Base-by-base conservation (phyloP, 2,888 invertebrate species). In the Falcaria lacertinaria region DNA sequence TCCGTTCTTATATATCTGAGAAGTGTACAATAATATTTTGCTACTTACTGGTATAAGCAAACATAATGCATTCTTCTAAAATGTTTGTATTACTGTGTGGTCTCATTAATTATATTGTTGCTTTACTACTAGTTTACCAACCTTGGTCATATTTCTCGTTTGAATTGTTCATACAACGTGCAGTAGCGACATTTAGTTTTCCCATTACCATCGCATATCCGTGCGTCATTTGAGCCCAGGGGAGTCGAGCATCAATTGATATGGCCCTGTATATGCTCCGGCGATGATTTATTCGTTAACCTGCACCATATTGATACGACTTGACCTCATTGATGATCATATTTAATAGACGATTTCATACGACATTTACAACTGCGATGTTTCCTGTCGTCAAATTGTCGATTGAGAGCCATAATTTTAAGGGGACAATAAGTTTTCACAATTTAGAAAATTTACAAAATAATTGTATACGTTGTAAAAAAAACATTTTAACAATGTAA, bases 261-360 rank as follows among this genome's bases (percentile, higher is more conserved):
- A 80, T 74, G 86, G 70, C 89, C 88, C 65, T 81, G 82, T 65
- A 64, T 56, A 48, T 66, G 73, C 67, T 69, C 78, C 72, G 55
- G 69, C 63, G 74, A 71, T 77, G 80, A 83, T 87, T 84, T 87
- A 82, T 72, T 85, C 76, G 80, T 87, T 86, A 84, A 86, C 86
- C 86, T 82, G 74, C 61, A 57, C 56, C 59, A 57, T 73, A 78
- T 78, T 72, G 78, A 80, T 80, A 66, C 69, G 63, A 75, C 62
- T 80, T 82, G 83, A 82, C 82, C 83, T 76, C 64, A 78, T 79
- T 78, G 70, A 68, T 60, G 48, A 41, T 50, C 60, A 60, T 62
- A 54, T 53, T 52, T 50, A 69, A 69, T 65, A 68, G 65, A 45
- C 65, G 69, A 74, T 74, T 70, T 56, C 53, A 63, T 65, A 57